phyloP scores from a whole-genome alignment of 2,888 invertebrate genomes.

The Hipparchia sbordonii region DNA sequence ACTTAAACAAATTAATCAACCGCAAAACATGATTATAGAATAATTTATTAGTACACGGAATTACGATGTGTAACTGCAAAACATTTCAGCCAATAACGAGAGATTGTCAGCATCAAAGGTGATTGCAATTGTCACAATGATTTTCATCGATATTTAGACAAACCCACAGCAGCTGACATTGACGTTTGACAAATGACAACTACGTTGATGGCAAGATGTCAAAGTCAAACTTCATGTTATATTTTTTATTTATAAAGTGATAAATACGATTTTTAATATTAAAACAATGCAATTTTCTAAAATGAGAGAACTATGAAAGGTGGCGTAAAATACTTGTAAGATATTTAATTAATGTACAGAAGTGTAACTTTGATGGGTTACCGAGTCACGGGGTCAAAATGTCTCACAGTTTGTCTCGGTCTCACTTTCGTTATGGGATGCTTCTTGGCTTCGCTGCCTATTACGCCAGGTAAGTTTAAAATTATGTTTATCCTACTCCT shows the following conservation, averaged over 20 bases:
- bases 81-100: no score
- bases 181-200: not conserved
- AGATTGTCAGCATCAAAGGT: no score
- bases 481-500: no score
- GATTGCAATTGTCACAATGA: no score
- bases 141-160: no score
- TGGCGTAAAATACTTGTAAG: not conserved
- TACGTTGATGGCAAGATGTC: no score
- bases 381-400: slow-evolving; percentile 66
- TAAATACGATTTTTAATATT: no score
- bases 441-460: slow-evolving; percentile 73
- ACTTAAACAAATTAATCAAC: no score
- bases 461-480: slow-evolving; percentile 43
- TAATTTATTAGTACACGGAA: no score
- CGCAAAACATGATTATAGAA: no score
- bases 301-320: slow-evolving; percentile 3
- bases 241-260: not conserved
- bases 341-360: slow-evolving; percentile 53
- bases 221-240: no score
- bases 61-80: no score
- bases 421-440: slow-evolving; percentile 75
- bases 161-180: not conserved
- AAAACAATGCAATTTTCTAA: slow-evolving; percentile 12
- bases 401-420: slow-evolving; percentile 66
- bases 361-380: slow-evolving; percentile 69